Evolutionary conservation across 2,113 vertebrate species (phyloP).

Genomic region (Protobothrops flavoviridis): DNA sequence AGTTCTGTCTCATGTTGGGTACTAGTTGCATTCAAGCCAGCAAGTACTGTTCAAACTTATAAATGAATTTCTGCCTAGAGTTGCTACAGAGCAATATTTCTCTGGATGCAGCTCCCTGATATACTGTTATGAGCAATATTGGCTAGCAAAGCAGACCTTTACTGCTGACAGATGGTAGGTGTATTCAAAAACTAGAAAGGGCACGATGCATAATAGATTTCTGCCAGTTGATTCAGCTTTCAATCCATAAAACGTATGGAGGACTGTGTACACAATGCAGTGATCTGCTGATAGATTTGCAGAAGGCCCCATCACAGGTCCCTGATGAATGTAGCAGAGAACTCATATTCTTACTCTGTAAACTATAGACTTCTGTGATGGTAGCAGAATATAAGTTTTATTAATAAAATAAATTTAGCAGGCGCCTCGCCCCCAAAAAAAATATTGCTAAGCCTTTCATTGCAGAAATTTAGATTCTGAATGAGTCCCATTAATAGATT

Average conservation of each 20-base stretch:
- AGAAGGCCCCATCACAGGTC: not conserved
- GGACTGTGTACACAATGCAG: not conserved
- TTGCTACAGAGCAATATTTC: not conserved
- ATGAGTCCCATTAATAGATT: not conserved
- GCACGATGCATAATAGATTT: not conserved
- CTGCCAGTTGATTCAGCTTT: not conserved
- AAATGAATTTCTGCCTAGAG: not conserved
- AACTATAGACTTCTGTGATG: not conserved
- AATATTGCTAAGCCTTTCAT: not conserved
- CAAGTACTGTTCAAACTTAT: not conserved
- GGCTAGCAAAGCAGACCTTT: not conserved
- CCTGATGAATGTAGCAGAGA: not conserved
- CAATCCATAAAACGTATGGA: not conserved
- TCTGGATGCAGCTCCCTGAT: not conserved
- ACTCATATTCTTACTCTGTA: not conserved
- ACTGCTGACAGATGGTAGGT: not conserved
- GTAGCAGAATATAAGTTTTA: not conserved
- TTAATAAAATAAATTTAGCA: not conserved
- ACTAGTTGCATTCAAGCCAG: not conserved
- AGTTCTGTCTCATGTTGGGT: not conserved
- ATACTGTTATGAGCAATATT: not conserved
- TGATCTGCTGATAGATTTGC: not conserved
- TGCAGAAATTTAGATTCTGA: not conserved
- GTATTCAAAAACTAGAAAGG: not conserved
- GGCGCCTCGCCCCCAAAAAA: fast-evolving